Evolutionary conservation across 1,140 invertebrate genomes (phyloP).

Genomic region (Gonioctena quinquepunctata): DNA sequence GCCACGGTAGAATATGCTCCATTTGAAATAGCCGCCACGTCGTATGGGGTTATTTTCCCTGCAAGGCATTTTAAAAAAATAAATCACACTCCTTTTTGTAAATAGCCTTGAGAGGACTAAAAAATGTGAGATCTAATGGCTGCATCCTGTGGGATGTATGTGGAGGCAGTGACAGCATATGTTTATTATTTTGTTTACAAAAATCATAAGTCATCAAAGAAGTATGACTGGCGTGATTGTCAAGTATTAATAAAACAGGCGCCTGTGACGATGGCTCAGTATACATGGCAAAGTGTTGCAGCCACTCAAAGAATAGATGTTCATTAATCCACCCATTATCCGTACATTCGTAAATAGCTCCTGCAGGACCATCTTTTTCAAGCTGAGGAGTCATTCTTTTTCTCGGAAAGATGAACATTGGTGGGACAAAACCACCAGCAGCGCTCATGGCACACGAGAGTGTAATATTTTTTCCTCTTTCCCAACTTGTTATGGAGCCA

Average conservation of each 20-base stretch:
- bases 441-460: conserved; percentile 25
- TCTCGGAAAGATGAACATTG: conserved; percentile 29
- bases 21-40: conserved; percentile 30
- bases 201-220: conserved; percentile 30
- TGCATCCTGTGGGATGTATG: conserved; percentile 46
- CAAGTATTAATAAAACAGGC: conserved; percentile 42
- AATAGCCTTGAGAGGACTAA: conserved; percentile 40
- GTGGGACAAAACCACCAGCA: conserved; percentile 22
- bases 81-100: conserved; percentile 35
- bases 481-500: conserved; percentile 15
- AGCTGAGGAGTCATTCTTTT: conserved; percentile 29
- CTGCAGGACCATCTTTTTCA: conserved; percentile 44
- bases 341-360: conserved; percentile 38
- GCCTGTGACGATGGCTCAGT: conserved; percentile 35
- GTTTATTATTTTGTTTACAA: conserved; percentile 39
- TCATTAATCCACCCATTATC: conserved; percentile 48
- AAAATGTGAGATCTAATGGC: conserved; percentile 49
- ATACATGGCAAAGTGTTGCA: conserved; percentile 19
- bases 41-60: conserved; percentile 34
- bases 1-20: conserved; percentile 21
- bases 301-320: conserved; percentile 26
- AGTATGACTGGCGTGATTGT: conserved; percentile 40
- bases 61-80: conserved; percentile 29
- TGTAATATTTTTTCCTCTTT: conserved; percentile 28
- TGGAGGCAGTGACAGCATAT: conserved; percentile 33